Conservation (phyloP, 2,888 invertebrate genomes). For the Epinotia demarniana region DNA sequence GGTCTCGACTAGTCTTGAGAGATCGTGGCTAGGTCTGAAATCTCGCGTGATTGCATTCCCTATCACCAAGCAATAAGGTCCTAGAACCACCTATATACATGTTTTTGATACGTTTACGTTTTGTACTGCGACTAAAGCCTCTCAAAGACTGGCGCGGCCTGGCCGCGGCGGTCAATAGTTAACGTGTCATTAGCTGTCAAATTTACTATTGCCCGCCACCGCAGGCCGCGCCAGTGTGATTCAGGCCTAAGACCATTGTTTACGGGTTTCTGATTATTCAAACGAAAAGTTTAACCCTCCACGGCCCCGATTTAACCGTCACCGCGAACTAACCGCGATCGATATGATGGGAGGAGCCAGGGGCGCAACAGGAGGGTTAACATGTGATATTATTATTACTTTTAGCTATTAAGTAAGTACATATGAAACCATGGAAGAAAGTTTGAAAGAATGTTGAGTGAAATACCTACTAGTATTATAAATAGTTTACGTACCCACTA, state of each 20-base stretch:
- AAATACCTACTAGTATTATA: background rate
- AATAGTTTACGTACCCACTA: too few species aligned
- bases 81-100: too few species aligned
- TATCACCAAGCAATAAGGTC: too few species aligned
- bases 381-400: slow-evolving; percentile 37
- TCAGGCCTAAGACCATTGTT: background rate
- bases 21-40: too few species aligned
- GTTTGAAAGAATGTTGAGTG: background rate
- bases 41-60: too few species aligned
- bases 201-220: too few species aligned
- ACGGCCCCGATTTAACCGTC: slow-evolving; percentile 16
- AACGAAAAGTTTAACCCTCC: slow-evolving; percentile 34
- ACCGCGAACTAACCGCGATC: slow-evolving; percentile 35
- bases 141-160: too few species aligned
- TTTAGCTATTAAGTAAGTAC: background rate
- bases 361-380: slow-evolving; percentile 33
- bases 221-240: background rate
- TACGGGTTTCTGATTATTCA: slow-evolving; percentile 22
- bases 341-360: slow-evolving; percentile 33
- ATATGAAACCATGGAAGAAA: background rate
- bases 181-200: too few species aligned
- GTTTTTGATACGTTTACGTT: too few species aligned
- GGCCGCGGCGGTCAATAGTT: too few species aligned
- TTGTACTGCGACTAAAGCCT: too few species aligned
- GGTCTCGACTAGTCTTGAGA: too few species aligned